These are phyloP conservation scores for Tupaia tana DNA, from an alignment of 2,113 vertebrate species.

Conservation along the genomic window DNA sequence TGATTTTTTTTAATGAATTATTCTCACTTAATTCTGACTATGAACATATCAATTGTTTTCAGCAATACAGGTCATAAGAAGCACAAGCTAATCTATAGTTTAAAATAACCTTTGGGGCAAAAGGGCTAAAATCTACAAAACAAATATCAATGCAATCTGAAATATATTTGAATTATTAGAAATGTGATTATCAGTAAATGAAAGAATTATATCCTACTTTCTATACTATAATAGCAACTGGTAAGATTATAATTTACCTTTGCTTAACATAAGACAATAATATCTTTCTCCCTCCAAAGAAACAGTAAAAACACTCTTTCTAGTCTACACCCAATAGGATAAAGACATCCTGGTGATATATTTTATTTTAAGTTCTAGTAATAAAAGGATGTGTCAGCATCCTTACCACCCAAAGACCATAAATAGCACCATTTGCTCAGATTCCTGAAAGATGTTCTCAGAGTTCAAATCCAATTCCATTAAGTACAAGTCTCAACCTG, in stretches of 20 bases:
- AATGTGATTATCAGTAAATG: conserved; percentile 35
- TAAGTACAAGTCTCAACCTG: conserved; percentile 46
- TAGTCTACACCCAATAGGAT: background rate
- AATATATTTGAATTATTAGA: conserved; percentile 53
- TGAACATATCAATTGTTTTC: background rate
- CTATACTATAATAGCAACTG: background rate
- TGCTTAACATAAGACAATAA: conserved; percentile 48
- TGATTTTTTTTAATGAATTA: conserved; percentile 35
- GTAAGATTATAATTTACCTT: conserved; percentile 7
- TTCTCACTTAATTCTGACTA: background rate
- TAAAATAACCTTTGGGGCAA: conserved; percentile 37
- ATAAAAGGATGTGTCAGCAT: conserved; percentile 75
- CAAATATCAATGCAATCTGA: background rate
- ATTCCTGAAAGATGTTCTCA: conserved; percentile 68
- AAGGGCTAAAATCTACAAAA: conserved; percentile 10
- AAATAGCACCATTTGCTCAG: conserved; percentile 69
- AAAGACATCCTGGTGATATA: conserved; percentile 58
- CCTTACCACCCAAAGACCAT: conserved; percentile 62
- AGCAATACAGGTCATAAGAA: background rate
- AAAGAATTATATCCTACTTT: conserved; percentile 6
- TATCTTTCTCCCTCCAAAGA: conserved; percentile 35
- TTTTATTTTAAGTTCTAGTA: conserved; percentile 63
- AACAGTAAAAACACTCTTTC: conserved; percentile 4
- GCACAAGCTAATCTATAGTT: background rate
- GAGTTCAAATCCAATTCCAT: conserved; percentile 69